These are phyloP conservation scores for Chaetops frenatus DNA, from an alignment of 2,113 vertebrate species.

Conservation along the genomic window DNA sequence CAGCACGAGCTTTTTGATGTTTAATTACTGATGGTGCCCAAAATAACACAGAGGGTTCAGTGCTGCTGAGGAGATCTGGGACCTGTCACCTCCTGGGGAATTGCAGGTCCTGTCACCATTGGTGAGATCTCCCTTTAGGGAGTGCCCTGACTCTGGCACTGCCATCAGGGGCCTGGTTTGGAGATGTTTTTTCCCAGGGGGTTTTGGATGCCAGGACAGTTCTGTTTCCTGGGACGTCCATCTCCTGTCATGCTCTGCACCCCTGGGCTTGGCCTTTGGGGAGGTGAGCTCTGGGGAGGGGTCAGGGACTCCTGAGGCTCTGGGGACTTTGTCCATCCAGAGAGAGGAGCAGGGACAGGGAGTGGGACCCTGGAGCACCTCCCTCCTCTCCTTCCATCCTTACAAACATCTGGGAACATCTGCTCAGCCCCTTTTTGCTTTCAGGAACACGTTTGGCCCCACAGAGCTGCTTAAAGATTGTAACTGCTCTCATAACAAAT, in stretches of 20 bases:
- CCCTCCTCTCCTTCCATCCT: accelerated
- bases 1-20: background rate
- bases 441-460: background rate
- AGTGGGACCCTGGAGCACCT: background rate
- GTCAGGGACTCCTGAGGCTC: background rate
- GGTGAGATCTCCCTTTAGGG: background rate
- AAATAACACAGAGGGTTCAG: background rate
- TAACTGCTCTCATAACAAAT: too few species aligned
- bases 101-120: background rate
- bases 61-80: background rate
- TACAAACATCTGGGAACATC: accelerated
- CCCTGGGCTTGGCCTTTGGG: background rate
- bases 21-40: background rate
- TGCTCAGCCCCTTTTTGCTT: background rate
- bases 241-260: accelerated
- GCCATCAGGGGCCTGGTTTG: background rate
- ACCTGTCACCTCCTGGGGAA: background rate
- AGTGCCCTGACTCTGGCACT: background rate
- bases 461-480: background rate
- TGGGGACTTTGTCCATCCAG: background rate
- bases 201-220: background rate
- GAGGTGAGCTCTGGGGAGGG: background rate
- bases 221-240: accelerated
- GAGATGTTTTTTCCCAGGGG: background rate
- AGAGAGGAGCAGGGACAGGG: background rate